phyloP scores from a whole-genome alignment of 2,797 vertebrate species.

The Ctenopoma multispine region DNA sequence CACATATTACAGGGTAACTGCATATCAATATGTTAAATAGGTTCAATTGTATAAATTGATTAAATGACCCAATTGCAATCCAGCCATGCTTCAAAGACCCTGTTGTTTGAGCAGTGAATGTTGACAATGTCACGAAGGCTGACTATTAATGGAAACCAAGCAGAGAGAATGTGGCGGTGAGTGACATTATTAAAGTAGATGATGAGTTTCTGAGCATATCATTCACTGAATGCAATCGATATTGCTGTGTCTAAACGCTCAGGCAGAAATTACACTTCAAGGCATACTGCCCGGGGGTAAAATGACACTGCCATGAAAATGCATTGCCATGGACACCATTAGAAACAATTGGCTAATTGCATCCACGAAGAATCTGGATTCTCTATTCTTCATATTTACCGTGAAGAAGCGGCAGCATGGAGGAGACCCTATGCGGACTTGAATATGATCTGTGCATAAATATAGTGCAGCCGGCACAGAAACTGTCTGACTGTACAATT shows the following conservation, averaged over 20 bases:
- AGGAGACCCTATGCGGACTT: slow-evolving; percentile 16
- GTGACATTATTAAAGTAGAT: slow-evolving; percentile 78
- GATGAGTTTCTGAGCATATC: slow-evolving; percentile 77
- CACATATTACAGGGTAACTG: slow-evolving; percentile 74
- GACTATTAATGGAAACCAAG: slow-evolving; percentile 71
- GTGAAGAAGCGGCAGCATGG: slow-evolving; percentile 12
- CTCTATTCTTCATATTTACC: slow-evolving; percentile 31
- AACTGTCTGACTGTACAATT: slow-evolving; percentile 57
- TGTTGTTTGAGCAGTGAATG: slow-evolving; percentile 70
- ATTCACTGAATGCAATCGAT: slow-evolving; percentile 77
- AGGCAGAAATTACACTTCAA: slow-evolving; percentile 66
- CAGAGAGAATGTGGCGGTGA: slow-evolving; percentile 65
- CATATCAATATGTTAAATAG: slow-evolving; percentile 84
- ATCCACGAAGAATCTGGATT: slow-evolving; percentile 50
- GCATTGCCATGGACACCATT: slow-evolving; percentile 72
- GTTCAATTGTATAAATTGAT: slow-evolving; percentile 81
- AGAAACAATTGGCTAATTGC: slow-evolving; percentile 72
- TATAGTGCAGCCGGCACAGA: slow-evolving; percentile 39
- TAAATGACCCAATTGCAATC: slow-evolving; percentile 72
- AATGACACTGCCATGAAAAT: slow-evolving; percentile 63
- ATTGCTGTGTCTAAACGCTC: slow-evolving; percentile 61
- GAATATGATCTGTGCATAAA: slow-evolving; percentile 55
- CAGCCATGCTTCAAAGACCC: slow-evolving; percentile 59
- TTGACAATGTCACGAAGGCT: slow-evolving; percentile 73
- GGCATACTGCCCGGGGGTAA: slow-evolving; percentile 43